phyloP scores from a whole-genome alignment of 1,140 invertebrate genomes.

The Drosophila insularis region DNA sequence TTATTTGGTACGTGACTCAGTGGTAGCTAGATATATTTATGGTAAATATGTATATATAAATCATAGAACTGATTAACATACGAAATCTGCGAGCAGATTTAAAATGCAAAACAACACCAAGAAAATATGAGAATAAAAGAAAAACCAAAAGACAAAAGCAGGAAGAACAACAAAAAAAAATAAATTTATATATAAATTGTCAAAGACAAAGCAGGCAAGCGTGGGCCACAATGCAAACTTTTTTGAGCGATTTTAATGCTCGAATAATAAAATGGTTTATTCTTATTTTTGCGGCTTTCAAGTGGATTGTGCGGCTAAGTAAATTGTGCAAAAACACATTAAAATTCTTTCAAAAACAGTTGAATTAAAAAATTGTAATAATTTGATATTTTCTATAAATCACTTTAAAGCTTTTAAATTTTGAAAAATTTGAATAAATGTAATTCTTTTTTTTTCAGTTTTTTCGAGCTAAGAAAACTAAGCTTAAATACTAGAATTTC shows the following conservation, averaged over 20 bases:
- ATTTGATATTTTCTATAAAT: background rate
- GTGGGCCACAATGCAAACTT: slow-evolving; percentile 33
- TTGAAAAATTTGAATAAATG: no score
- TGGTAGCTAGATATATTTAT: slow-evolving; percentile 29
- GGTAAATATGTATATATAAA: slow-evolving; percentile 34
- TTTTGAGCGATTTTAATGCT: slow-evolving; percentile 28
- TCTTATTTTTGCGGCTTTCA: slow-evolving; percentile 4
- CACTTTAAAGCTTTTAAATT: no score
- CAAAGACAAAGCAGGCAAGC: slow-evolving; percentile 16
- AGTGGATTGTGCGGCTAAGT: background rate
- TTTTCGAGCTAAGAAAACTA: no score
- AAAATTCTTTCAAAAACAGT: background rate
- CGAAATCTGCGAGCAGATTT: slow-evolving; percentile 18
- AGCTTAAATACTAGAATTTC: no score
- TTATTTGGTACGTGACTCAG: slow-evolving; percentile 35
- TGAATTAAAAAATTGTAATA: background rate
- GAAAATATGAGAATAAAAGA: background rate
- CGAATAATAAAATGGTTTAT: slow-evolving; percentile 3
- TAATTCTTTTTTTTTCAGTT: no score
- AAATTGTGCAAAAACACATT: background rate
- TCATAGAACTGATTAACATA: slow-evolving; percentile 50
- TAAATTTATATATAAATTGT: background rate
- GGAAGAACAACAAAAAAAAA: background rate
- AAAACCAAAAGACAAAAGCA: background rate
- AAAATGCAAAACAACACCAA: slow-evolving; percentile 27